Evolutionary conservation across 2,888 invertebrate species (phyloP).

Genomic region (Acanthosoma haemorrhoidale): DNA sequence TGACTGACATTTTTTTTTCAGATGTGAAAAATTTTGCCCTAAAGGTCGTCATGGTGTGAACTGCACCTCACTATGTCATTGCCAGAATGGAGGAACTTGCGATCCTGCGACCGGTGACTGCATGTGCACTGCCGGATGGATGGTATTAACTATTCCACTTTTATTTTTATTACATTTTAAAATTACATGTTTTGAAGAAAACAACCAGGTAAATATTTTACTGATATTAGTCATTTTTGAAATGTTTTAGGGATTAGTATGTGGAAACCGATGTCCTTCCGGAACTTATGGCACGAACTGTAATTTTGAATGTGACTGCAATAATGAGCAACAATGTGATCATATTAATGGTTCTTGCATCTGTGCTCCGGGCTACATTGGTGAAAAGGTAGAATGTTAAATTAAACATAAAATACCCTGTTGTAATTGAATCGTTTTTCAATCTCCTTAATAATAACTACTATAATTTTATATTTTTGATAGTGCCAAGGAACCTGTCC

Average conservation of each 20-base stretch:
- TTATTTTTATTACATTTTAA: too few species aligned
- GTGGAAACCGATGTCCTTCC: conserved; percentile 62
- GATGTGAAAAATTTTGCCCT: conserved; percentile 67
- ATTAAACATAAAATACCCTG: not conserved
- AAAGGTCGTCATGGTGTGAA: conserved; percentile 73
- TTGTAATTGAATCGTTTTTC: not conserved
- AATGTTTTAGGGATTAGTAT: conserved; percentile 56
- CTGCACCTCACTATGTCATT: conserved; percentile 71
- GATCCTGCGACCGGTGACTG: conserved; percentile 81
- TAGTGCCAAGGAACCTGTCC: conserved; percentile 71
- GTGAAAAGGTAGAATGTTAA: conserved; percentile 47
- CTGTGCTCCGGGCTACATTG: conserved; percentile 75
- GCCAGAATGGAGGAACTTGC: conserved; percentile 79
- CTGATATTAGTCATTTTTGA: not conserved
- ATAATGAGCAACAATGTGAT: conserved; percentile 72
- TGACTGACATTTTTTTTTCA: too few species aligned
- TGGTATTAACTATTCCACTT: too few species aligned
- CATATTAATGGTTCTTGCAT: conserved; percentile 68
- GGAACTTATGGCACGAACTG: conserved; percentile 70
- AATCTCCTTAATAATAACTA: not conserved
- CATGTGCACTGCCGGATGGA: conserved; percentile 73
- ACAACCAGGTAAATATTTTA: not conserved
- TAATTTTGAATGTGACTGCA: conserved; percentile 67
- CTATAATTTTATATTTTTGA: conserved; percentile 36
- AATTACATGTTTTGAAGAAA: too few species aligned